These are phyloP conservation scores for Chironex yamaguchii DNA, from an alignment of 30 jellyfish, hydroid and myxozoan genomes.

Conservation along the genomic window DNA sequence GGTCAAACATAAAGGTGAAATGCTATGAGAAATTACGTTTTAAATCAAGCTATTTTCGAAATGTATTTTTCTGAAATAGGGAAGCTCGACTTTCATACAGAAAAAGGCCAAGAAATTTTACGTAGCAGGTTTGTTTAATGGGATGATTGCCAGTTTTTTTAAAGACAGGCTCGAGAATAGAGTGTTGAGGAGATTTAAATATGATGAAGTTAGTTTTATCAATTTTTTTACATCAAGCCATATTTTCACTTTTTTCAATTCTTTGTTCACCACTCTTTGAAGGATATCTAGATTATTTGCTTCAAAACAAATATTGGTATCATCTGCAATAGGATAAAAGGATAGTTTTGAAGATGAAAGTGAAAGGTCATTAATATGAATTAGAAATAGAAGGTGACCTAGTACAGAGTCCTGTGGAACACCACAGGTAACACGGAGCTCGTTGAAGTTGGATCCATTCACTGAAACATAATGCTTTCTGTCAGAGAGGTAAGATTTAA, in stretches of 20 bases:
- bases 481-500: constrained; percentile 49
- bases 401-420: constrained; percentile 83
- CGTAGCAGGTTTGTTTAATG: too few relatives aligned
- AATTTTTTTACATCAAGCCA: constrained; percentile 55
- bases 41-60: too few relatives aligned
- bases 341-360: constrained; percentile 39
- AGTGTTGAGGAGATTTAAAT: constrained; percentile 17
- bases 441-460: constrained; percentile 33
- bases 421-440: constrained; percentile 58
- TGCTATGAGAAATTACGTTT: too few relatives aligned
- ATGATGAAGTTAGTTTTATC: constrained; percentile 28
- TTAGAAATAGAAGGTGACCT: constrained; percentile 70
- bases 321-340: constrained; percentile 69
- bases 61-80: too few relatives aligned
- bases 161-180: background rate
- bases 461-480: constrained; percentile 64
- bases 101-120: too few relatives aligned
- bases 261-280: constrained; percentile 59
- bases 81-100: too few relatives aligned
- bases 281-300: constrained; percentile 48
- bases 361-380: constrained; percentile 38
- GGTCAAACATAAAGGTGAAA: too few relatives aligned
- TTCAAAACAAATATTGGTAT: constrained; percentile 50
- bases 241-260: constrained; percentile 38
- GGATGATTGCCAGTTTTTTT: constrained; percentile 21